Percentiles rank a stretch among this genome's conserved stretches.
phyloP scores from a whole-genome alignment of 2,113 vertebrate species.

The Pelecanoides urinatrix region DNA sequence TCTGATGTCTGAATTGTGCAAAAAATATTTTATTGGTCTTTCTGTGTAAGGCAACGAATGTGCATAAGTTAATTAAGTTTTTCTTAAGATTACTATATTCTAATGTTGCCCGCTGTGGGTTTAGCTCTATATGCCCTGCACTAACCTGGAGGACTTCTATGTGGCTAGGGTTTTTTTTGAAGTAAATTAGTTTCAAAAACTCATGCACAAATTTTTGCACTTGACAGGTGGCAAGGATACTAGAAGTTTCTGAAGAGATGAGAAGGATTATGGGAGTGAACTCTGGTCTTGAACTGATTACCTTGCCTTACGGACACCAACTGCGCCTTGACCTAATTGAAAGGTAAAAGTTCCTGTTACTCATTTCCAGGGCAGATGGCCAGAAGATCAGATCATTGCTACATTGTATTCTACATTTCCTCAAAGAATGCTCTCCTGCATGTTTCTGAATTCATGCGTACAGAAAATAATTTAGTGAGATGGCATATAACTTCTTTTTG shows the following conservation, averaged over 20 bases:
- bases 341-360: conserved; percentile 75
- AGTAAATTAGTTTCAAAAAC: neutral
- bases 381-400: neutral
- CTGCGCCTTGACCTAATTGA: conserved; percentile 94
- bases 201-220: neutral
- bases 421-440: neutral
- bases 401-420: neutral
- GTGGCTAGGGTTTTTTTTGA: neutral
- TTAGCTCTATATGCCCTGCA: neutral
- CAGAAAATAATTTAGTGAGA: neutral
- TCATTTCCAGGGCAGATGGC: neutral
- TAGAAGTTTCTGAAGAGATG: conserved; percentile 85
- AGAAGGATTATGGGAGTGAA: conserved; percentile 88
- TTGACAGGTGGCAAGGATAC: conserved; percentile 87
- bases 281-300: conserved; percentile 92
- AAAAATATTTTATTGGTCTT: neutral
- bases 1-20: neutral
- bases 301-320: conserved; percentile 88
- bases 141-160: neutral
- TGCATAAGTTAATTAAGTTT: neutral
- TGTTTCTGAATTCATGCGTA: neutral
- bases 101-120: neutral
- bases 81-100: neutral
- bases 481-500: neutral
- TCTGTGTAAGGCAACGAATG: neutral